Conservation (phyloP, 2,113 vertebrate genomes). For the Phrynocephalus versicolor region DNA sequence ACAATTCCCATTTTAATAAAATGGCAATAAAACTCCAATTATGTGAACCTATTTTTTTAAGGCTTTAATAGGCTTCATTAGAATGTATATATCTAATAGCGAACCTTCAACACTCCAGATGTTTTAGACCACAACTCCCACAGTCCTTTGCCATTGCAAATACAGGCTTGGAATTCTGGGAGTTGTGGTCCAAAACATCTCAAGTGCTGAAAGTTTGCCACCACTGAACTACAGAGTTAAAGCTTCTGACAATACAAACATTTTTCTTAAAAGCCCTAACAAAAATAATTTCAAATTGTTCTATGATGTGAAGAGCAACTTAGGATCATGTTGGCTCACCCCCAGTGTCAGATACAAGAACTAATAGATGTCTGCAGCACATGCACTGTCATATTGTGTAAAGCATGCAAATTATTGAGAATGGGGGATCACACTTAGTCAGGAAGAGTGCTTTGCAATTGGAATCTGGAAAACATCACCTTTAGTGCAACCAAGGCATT, state of each 20-base stretch:
- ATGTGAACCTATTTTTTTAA: not conserved
- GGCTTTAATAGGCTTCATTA: not conserved
- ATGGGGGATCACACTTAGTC: not conserved
- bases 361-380: not conserved
- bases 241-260: too few species aligned
- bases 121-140: too few species aligned
- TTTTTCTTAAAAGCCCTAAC: not conserved
- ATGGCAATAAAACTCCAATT: not conserved
- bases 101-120: too few species aligned
- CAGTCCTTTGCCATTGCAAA: too few species aligned
- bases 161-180: too few species aligned
- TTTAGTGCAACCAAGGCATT: not conserved
- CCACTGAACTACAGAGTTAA: too few species aligned
- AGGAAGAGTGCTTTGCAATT: not conserved
- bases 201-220: too few species aligned
- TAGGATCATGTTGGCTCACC: not conserved
- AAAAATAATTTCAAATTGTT: not conserved
- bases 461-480: not conserved
- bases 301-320: not conserved
- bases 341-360: not conserved
- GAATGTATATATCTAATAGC: too few species aligned
- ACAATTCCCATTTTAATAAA: not conserved
- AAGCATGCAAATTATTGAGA: not conserved
- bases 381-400: not conserved
- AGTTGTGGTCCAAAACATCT: too few species aligned